Conservation (phyloP, 1,140 invertebrate species). For the Dreissena polymorpha region DNA sequence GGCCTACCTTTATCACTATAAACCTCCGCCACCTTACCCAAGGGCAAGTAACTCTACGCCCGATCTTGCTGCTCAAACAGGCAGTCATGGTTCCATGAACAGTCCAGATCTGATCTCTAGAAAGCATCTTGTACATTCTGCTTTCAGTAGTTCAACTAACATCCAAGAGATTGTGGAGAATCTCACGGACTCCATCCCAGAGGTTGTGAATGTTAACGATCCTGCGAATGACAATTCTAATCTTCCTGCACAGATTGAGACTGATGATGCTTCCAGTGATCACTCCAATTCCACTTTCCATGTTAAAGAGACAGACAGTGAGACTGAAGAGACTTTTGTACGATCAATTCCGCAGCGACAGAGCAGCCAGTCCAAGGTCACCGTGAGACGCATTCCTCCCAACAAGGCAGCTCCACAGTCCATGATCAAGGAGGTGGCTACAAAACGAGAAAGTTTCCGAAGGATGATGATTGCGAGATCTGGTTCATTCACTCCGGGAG, state of each 20-base stretch:
- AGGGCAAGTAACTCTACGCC: constrained; percentile 89
- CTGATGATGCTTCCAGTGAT: constrained; percentile 73
- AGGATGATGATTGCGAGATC: constrained; percentile 74
- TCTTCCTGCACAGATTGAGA: constrained; percentile 31
- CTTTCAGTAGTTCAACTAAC: constrained; percentile 59
- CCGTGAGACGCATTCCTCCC: constrained; percentile 71
- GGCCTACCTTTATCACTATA: constrained; percentile 83
- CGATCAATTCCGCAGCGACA: constrained; percentile 56
- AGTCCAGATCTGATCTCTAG: constrained; percentile 88
- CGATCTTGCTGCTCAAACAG: constrained; percentile 84
- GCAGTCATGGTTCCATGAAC: constrained; percentile 51
- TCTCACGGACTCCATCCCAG: constrained; percentile 59
- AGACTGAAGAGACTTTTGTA: constrained; percentile 48
- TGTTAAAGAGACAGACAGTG: constrained; percentile 70
- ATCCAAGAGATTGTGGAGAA: constrained; percentile 71
- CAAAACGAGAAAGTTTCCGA: constrained; percentile 73
- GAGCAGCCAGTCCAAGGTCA: constrained; percentile 67
- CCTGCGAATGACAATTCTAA: neutral
- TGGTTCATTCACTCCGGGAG: constrained; percentile 61
- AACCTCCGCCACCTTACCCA: constrained; percentile 89
- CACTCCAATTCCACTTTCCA: constrained; percentile 74
- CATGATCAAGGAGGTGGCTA: constrained; percentile 73
- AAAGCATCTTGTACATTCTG: constrained; percentile 62
- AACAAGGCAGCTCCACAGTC: constrained; percentile 74
- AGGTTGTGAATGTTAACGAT: constrained; percentile 30